phyloP scores from a whole-genome alignment of 2,888 invertebrate genomes.

The Nymphalis polychloros region DNA sequence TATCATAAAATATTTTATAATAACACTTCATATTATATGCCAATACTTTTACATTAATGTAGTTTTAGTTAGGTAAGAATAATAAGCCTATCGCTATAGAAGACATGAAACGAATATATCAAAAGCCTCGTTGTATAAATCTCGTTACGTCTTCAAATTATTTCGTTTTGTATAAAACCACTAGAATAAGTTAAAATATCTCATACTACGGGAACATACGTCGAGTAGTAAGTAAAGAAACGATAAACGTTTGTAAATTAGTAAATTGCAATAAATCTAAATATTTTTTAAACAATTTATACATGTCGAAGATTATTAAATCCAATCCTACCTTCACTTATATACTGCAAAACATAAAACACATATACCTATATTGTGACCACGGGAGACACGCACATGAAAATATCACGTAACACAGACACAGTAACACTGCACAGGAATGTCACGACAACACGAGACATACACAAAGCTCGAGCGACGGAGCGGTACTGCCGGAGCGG shows the following conservation, averaged over 20 bases:
- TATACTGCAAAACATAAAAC: slow-evolving; percentile 15
- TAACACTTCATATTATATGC: too few relatives aligned
- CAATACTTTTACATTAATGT: not conserved
- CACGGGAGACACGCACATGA: slow-evolving; percentile 39
- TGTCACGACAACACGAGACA: slow-evolving; percentile 35
- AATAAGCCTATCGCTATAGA: too few relatives aligned
- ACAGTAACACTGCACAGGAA: slow-evolving; percentile 35
- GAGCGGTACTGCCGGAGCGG: slow-evolving; percentile 69
- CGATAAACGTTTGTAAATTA: too few relatives aligned
- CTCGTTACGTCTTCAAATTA: not conserved
- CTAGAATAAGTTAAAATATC: not conserved
- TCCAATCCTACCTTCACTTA: slow-evolving; percentile 16
- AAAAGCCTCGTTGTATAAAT: not conserved
- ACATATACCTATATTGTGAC: slow-evolving; percentile 23
- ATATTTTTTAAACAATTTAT: too few relatives aligned
- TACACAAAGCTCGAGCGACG: slow-evolving; percentile 46
- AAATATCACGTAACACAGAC: slow-evolving; percentile 38
- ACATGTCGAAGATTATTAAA: not conserved
- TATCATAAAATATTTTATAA: too few relatives aligned
- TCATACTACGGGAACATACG: too few relatives aligned
- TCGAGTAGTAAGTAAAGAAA: too few relatives aligned
- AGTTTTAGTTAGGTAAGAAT: too few relatives aligned
- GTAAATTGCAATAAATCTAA: too few relatives aligned
- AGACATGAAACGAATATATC: not conserved
- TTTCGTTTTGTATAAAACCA: not conserved